phyloP scores from a whole-genome alignment of 1,140 invertebrate genomes.

The Proales similis region DNA sequence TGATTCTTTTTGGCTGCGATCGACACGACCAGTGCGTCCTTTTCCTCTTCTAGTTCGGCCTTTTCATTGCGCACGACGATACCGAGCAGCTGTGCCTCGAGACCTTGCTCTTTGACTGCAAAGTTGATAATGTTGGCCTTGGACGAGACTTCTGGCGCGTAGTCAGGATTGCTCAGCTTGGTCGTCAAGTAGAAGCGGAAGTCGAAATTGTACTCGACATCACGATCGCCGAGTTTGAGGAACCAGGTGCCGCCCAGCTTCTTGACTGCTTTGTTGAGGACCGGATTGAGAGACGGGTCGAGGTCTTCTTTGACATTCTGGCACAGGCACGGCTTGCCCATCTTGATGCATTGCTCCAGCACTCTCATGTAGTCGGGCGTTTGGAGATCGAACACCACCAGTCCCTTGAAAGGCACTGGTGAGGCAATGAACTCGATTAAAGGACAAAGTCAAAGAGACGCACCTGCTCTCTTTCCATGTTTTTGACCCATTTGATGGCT shows the following conservation, averaged over 20 bases:
- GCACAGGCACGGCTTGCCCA: slow-evolving; percentile 51
- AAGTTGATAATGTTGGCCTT: slow-evolving; percentile 54
- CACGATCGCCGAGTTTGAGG: background rate
- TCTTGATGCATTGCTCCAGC: slow-evolving; percentile 61
- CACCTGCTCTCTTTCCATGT: slow-evolving; percentile 66
- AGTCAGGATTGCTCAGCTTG: slow-evolving; percentile 53
- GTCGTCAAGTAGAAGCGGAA: slow-evolving; percentile 55
- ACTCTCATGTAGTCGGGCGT: slow-evolving; percentile 64
- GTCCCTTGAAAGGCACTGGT: too few relatives aligned
- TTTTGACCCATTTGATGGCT: slow-evolving; percentile 78
- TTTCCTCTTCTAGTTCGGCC: slow-evolving; percentile 53
- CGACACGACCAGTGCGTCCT: slow-evolving; percentile 50
- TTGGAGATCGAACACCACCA: slow-evolving; percentile 60
- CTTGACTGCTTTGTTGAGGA: slow-evolving; percentile 49
- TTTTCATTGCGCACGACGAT: slow-evolving; percentile 54
- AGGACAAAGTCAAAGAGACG: too few relatives aligned
- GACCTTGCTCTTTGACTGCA: slow-evolving; percentile 67
- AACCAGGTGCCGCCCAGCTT: slow-evolving; percentile 44
- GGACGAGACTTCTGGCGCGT: slow-evolving; percentile 52
- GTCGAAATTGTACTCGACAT: slow-evolving; percentile 40
- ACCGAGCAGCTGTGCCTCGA: slow-evolving; percentile 54
- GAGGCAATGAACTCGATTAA: too few relatives aligned
- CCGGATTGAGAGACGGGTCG: slow-evolving; percentile 50
- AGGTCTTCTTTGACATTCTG: slow-evolving; percentile 54
- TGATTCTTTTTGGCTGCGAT: slow-evolving; percentile 53